Evolutionary conservation across 2,888 invertebrate genomes (phyloP), one percentile per base, ranked within the genome.

Genomic region (Calephelis perditalis): DNA sequence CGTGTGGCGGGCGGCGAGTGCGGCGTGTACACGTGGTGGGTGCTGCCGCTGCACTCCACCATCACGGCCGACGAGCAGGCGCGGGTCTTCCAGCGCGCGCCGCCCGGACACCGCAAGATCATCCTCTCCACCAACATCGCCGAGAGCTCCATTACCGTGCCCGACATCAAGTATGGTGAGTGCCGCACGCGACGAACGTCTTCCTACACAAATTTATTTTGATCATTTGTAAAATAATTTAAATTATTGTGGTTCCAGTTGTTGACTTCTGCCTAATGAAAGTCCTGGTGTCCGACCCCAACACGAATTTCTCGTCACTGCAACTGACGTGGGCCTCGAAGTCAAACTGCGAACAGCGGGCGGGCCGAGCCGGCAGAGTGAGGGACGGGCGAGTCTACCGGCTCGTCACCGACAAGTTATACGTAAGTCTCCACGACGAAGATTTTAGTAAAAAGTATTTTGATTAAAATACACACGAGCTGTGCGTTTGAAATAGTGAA

Each of bases 211-310:
- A 26, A 26, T 26, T 26, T 26, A 3, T 26, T 26, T 26, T 26
- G 40, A 6, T 7, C 40, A 8, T 7, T 1, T 6, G 3, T 40
- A 40, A 40, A 40, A 37, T 49, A 1, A 12, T 35, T 26, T 5
- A 12, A 35, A 11, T 65, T 66, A 63, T 26, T 26, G 3, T 26
- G 52, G 71, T 80, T 83, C 55, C 78, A 95, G 98, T 99, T 57
- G 95, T 99, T 72, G 99, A 99, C 84, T 98, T 97, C 82, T 99
- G 98, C 82, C 87, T 98, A 64, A 96, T 96, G 63, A 98, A 98
- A 87, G 92, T 93, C 45, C 82, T 97, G 70, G 91, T 95, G 6
- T 94, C 94, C 57, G 96, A 98, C 77, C 86, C 92, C 1, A 84
- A 88, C 0, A 96, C 97, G 0, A 96, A 96, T 87, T 96, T 94